These are phyloP conservation scores for Criorhina ranunculi DNA, from an alignment of 2,888 invertebrate genomes.

Conservation along the genomic window DNA sequence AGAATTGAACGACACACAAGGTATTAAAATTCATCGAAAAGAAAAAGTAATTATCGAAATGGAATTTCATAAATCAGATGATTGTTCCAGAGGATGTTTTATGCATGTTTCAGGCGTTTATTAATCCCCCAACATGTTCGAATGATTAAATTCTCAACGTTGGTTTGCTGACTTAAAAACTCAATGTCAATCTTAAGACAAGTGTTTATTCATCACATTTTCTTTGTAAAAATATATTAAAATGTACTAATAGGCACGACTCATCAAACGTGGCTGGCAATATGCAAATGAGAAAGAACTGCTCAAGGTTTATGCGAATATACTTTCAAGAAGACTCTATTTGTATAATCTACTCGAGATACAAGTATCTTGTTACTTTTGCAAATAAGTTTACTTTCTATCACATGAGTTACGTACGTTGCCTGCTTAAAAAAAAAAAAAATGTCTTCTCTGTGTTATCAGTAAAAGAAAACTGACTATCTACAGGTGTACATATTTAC, in stretches of 20 bases:
- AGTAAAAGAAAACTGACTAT: background rate
- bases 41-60: conserved; percentile 9
- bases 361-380: conserved; percentile 13
- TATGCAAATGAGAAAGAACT: conserved; percentile 4
- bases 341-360: background rate
- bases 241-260: background rate
- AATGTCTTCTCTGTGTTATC: conserved; percentile 34
- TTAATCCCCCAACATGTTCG: too few species aligned
- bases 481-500: conserved; percentile 14
- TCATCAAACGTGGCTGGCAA: conserved; percentile 5
- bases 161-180: too few species aligned
- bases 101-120: background rate
- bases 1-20: background rate
- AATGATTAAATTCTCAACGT: too few species aligned
- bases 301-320: background rate
- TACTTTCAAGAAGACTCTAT: background rate
- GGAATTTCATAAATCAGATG: background rate
- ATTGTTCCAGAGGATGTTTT: conserved; percentile 2
- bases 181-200: background rate
- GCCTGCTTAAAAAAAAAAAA: conserved; percentile 1
- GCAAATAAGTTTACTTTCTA: conserved; percentile 43
- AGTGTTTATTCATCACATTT: background rate
- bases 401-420: conserved; percentile 36
- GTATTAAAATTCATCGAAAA: conserved; percentile 1
- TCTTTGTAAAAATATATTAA: background rate